Conservation (phyloP, 2,113 vertebrate species). For the Mormyrus lacerda region DNA sequence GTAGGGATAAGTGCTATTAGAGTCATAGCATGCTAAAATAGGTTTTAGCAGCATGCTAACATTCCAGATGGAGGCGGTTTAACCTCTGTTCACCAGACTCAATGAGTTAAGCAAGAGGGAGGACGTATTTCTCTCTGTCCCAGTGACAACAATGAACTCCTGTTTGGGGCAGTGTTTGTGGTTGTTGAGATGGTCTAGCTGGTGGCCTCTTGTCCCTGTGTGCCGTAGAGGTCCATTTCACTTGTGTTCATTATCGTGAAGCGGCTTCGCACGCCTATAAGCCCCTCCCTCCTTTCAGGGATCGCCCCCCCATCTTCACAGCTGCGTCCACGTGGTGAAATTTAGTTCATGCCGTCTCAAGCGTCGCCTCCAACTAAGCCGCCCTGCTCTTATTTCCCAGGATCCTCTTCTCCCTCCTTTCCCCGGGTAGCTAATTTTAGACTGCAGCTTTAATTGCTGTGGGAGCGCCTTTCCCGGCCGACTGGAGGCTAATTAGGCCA, state of each 20-base stretch:
- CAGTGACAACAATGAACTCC: not conserved
- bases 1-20: not conserved
- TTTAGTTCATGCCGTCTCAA: slow-evolving; percentile 22
- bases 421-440: slow-evolving; percentile 35
- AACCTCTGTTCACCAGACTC: not conserved
- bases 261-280: not conserved
- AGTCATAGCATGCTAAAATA: not conserved
- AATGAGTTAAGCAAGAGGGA: not conserved
- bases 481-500: slow-evolving; percentile 37
- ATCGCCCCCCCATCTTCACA: no score
- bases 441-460: slow-evolving; percentile 32
- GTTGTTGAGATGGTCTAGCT: not conserved
- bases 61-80: not conserved
- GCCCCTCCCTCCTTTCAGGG: not conserved
- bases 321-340: not conserved
- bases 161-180: not conserved
- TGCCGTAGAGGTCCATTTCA: not conserved
- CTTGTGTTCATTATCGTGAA: not conserved
- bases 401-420: not conserved
- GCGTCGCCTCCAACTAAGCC: slow-evolving; percentile 12
- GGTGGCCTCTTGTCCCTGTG: not conserved
- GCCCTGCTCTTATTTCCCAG: not conserved
- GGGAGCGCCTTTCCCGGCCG: slow-evolving; percentile 21
- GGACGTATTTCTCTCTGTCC: not conserved
- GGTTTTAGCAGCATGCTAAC: not conserved